Evolutionary conservation across 2,888 invertebrate species (phyloP), one percentile per base, ranked within the genome.

Genomic region (Iselma pallidipennis): DNA sequence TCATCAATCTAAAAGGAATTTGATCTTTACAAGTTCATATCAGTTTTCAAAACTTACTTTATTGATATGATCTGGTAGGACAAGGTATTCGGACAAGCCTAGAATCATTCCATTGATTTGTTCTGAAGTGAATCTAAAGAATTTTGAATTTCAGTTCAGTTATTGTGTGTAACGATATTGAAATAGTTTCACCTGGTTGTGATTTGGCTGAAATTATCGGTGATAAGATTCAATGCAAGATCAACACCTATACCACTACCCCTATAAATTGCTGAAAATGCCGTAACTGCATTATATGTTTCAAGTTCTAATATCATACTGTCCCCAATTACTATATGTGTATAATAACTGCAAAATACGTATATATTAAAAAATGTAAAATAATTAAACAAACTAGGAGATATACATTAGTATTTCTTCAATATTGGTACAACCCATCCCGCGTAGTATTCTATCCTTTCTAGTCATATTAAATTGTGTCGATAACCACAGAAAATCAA

Each of bases 401-500:
- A 33, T 37, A 9, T 16, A 37, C 16, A 5, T 16, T 37, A 37
- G 16, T 14, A 16, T 37, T 9, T 9, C 16, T 16, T 16, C 16
- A 37, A 16, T 16, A 16, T 37, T 1, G 1, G 57, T 66, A 31
- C 71, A 71, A n/a, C 65, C 65, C 56, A 71, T 57, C 6, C 65
- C 59, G 21, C 51, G 63, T 2, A 69, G 31, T 14, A 68, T 53
- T 21, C 64, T 58, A n/a, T 42, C 31, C 12, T 61, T 50, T 10
- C 10, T n/a, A 1, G 16, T 48, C 7, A 12, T 29, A 10, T 48
- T 49, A 19, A 86, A 84, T 0, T 82, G 65, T 3, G 56, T 51
- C 84, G 88, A 90, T 19, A 91, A 79, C 69, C 82, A 85, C 1
- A 86, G 72, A 84, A 90, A 94, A 62, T 91, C 88, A 0, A 76